phyloP scores from a whole-genome alignment of 2,113 vertebrate species.

The Lycaon pictus region DNA sequence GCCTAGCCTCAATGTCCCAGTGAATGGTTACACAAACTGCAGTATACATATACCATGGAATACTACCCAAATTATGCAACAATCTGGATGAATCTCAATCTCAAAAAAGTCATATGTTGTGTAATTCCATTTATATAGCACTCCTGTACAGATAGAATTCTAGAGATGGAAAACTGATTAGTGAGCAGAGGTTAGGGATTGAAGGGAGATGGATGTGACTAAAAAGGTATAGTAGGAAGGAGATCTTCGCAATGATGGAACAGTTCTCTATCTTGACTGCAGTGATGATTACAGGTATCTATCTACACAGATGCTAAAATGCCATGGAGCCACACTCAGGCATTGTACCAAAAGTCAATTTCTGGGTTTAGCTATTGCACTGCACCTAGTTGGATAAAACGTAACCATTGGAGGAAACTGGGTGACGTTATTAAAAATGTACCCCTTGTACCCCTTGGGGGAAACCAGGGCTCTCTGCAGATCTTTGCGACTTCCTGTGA shows the following conservation, averaged over 20 bases:
- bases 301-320: not conserved
- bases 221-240: not conserved
- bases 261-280: not conserved
- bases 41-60: not conserved
- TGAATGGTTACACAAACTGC: not conserved
- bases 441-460: not conserved
- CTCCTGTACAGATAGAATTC: not conserved
- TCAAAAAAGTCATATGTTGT: not conserved
- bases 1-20: not conserved
- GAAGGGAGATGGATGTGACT: not conserved
- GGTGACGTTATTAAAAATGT: not conserved
- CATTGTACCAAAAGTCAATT: not conserved
- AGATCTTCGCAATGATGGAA: not conserved
- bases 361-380: not conserved
- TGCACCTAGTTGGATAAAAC: not conserved
- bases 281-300: not conserved
- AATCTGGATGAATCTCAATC: not conserved
- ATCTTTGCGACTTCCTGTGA: slow-evolving; percentile 9
- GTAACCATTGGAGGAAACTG: not conserved
- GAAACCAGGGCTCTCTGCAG: not conserved
- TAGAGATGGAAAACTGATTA: not conserved
- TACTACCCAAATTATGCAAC: not conserved
- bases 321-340: not conserved
- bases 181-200: not conserved
- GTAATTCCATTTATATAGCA: not conserved